Evolutionary conservation across 2,113 vertebrate genomes (phyloP).

Genomic region (Ophthalmolycus amberensis): DNA sequence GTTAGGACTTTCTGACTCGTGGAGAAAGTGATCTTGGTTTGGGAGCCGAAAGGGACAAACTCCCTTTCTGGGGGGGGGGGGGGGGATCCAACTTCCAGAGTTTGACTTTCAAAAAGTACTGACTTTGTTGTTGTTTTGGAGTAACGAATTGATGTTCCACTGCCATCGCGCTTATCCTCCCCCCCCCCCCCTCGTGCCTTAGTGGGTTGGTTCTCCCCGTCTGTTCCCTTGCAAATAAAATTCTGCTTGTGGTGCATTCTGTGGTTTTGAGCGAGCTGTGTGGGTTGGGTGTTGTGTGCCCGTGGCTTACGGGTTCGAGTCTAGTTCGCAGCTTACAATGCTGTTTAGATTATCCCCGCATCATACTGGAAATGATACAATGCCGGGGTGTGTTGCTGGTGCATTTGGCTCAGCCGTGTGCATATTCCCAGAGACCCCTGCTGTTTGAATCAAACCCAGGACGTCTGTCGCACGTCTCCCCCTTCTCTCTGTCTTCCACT

Average conservation of each 20-base stretch:
- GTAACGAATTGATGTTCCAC: conserved; percentile 19
- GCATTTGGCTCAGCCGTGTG: conserved; percentile 14
- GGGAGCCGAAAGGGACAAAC: conserved; percentile 15
- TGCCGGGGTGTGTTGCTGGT: conserved; percentile 15
- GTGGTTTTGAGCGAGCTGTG: conserved; percentile 9
- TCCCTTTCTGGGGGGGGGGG: background rate
- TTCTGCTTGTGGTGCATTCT: conserved; percentile 26
- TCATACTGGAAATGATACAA: conserved; percentile 25
- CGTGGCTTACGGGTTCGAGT: conserved; percentile 18
- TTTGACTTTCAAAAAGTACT: conserved; percentile 8
- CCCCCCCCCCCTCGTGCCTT: background rate
- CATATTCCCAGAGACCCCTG: conserved; percentile 7
- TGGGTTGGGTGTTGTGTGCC: background rate
- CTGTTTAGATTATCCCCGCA: conserved; percentile 14
- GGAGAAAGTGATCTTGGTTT: conserved; percentile 42
- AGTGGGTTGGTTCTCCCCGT: background rate
- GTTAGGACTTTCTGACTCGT: conserved; percentile 61
- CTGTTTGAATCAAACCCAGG: conserved; percentile 23
- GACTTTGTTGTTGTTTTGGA: conserved; percentile 24
- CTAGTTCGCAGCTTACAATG: conserved; percentile 27
- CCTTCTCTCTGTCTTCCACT: background rate
- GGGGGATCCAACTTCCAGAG: background rate
- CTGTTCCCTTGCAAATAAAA: conserved; percentile 2
- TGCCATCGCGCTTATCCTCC: background rate
- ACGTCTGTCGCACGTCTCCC: conserved; percentile 3